Evolutionary conservation across 1,140 invertebrate genomes (phyloP).

Genomic region (Hylaeus anthracinus): DNA sequence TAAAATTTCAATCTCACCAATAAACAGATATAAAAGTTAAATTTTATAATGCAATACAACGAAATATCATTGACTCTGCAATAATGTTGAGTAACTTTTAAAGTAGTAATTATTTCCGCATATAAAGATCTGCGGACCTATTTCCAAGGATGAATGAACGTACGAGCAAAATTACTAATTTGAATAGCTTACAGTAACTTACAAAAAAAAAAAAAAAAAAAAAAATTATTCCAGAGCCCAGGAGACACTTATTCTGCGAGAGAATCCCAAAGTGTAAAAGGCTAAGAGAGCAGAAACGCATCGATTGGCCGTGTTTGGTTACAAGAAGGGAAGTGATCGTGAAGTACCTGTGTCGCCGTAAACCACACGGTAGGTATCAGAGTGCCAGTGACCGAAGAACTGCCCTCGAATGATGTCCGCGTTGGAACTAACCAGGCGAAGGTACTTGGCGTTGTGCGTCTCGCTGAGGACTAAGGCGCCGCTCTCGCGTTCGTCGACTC

Average conservation of each 20-base stretch:
- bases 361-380: constrained; percentile 93
- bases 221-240: not conserved
- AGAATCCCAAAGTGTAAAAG: constrained; percentile 17
- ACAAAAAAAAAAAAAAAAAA: too few relatives aligned
- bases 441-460: constrained; percentile 86
- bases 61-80: too few relatives aligned
- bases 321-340: not conserved
- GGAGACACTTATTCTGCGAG: not conserved
- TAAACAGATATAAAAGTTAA: too few relatives aligned
- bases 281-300: not conserved
- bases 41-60: too few relatives aligned
- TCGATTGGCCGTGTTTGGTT: constrained; percentile 17
- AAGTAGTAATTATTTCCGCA: too few relatives aligned
- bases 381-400: constrained; percentile 96
- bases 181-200: too few relatives aligned
- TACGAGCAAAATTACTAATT: too few relatives aligned
- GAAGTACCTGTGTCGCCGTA: constrained; percentile 87
- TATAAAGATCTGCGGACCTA: too few relatives aligned
- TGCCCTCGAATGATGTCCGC: constrained; percentile 92
- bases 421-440: constrained; percentile 87
- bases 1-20: too few relatives aligned
- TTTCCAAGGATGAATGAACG: too few relatives aligned
- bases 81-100: too few relatives aligned
- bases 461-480: constrained; percentile 84
- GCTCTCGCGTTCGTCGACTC: constrained; percentile 89